A percentile compares a stretch with the other conserved stretches of the same genome.
phyloP scores from a whole-genome alignment of 1,140 invertebrate genomes.

The Olivierus martensii region DNA sequence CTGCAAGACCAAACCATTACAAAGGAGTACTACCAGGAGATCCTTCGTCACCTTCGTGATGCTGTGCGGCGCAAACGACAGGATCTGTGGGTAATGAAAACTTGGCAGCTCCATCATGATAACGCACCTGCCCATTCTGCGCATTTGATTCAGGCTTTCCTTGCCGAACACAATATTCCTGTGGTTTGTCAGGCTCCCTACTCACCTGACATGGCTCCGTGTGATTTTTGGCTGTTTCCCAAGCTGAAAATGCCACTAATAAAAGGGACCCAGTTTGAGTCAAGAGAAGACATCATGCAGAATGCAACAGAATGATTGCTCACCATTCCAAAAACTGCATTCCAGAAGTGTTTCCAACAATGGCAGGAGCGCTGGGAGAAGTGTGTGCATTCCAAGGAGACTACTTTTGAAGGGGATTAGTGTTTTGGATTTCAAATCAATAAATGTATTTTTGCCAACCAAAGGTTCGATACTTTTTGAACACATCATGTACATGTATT shows the following conservation, averaged over 20 bases:
- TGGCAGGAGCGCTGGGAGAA: no score
- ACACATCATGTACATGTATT: neutral
- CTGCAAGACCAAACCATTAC: neutral
- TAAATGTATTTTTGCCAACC: no score
- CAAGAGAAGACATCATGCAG: no score
- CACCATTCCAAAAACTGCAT: neutral
- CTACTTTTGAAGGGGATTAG: no score
- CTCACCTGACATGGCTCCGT: slow-evolving; percentile 27
- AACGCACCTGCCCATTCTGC: neutral
- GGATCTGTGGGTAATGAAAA: neutral
- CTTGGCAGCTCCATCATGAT: neutral
- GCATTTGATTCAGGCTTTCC: neutral
- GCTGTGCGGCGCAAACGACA: no score
- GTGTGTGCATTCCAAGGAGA: neutral
- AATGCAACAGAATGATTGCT: neutral
- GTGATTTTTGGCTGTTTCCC: slow-evolving; percentile 30
- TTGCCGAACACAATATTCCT: slow-evolving; percentile 9
- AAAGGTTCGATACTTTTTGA: neutral
- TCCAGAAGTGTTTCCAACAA: no score
- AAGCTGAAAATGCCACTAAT: neutral
- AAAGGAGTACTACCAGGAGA: neutral
- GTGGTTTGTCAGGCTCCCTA: slow-evolving; percentile 24
- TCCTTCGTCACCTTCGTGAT: no score
- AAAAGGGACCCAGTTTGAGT: no score
- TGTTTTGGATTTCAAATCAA: neutral